phyloP scores from a whole-genome alignment of 2,888 invertebrate species.

The Epirrhoe alternata region DNA sequence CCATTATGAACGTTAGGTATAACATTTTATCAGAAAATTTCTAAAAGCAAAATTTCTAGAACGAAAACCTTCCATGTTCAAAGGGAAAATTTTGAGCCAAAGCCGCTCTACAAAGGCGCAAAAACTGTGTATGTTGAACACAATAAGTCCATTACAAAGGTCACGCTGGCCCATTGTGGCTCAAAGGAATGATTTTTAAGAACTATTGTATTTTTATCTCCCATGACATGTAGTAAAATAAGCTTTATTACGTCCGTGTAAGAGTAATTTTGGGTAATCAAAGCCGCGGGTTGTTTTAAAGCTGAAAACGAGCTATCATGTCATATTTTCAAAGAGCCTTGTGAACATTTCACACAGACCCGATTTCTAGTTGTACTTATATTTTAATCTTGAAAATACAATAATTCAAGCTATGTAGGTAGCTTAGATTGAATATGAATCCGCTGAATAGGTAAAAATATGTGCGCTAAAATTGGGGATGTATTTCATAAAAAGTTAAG shows the following conservation, averaged over 20 bases:
- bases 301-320: neutral
- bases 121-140: constrained; percentile 8
- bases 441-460: too few relatives aligned
- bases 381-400: too few relatives aligned
- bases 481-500: too few relatives aligned
- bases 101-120: constrained; percentile 1
- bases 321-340: neutral
- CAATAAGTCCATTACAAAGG: constrained; percentile 28
- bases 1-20: too few relatives aligned
- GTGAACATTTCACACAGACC: neutral
- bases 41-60: too few relatives aligned
- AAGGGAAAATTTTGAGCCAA: neutral
- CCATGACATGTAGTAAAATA: neutral
- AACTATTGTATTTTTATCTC: constrained; percentile 27
- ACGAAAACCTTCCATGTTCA: neutral
- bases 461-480: too few relatives aligned
- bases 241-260: constrained; percentile 2
- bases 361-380: neutral
- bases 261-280: neutral
- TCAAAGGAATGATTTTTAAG: constrained; percentile 25
- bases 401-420: too few relatives aligned
- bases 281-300: neutral
- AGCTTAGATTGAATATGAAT: neutral
- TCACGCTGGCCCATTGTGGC: constrained; percentile 16
- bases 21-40: too few relatives aligned